Evolutionary conservation across 2,113 vertebrate species (phyloP).

Genomic region (Sorex araneus): DNA sequence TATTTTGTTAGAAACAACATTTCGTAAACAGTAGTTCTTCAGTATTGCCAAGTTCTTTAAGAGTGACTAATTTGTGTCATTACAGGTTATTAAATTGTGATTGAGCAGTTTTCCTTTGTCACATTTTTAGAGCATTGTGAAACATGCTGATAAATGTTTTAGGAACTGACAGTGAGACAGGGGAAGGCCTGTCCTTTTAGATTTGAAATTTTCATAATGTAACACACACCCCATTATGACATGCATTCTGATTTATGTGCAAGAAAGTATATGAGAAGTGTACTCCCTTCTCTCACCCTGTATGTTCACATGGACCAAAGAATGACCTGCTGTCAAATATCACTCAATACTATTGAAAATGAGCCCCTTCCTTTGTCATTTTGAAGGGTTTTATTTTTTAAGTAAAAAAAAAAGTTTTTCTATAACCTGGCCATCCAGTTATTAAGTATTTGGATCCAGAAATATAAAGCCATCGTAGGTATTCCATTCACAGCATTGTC

Average conservation of each 20-base stretch:
- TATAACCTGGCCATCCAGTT: too few relatives aligned
- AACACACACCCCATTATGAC: background rate
- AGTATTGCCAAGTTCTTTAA: background rate
- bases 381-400: background rate
- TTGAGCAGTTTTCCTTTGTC: background rate
- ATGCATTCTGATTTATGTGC: background rate
- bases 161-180: background rate
- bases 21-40: slow-evolving; percentile 27
- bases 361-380: background rate
- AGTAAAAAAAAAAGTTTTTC: too few relatives aligned
- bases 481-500: background rate
- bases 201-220: background rate
- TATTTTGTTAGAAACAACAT: slow-evolving; percentile 54
- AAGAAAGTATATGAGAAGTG: background rate
- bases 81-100: background rate
- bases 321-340: background rate
- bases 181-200: background rate
- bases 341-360: background rate
- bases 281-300: background rate
- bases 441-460: background rate
- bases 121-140: background rate
- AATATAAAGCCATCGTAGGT: background rate
- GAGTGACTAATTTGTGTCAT: background rate
- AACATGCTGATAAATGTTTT: slow-evolving; percentile 17
- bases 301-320: background rate